Conservation (phyloP, 2,113 vertebrate genomes). For the Casuarius casuarius region DNA sequence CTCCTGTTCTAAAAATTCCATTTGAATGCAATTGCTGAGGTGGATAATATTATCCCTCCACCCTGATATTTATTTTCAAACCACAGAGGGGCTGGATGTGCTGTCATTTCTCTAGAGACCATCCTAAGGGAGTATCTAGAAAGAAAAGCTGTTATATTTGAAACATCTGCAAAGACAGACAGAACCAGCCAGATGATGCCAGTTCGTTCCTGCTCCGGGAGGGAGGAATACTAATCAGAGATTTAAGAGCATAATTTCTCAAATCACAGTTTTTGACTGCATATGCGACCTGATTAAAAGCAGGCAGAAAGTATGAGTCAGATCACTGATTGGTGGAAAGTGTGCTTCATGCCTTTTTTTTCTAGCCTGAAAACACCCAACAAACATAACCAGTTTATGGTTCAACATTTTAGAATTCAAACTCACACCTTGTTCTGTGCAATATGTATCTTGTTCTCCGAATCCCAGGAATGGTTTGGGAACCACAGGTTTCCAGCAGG, state of each 20-base stretch:
- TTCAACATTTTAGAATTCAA: background rate
- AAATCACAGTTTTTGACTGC: accelerated
- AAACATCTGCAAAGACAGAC: background rate
- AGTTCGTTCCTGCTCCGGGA: background rate
- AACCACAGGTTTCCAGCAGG: no score
- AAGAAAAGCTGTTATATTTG: accelerated
- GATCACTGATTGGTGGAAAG: background rate
- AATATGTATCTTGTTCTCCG: no score
- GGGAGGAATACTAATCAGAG: background rate
- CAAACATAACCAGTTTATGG: background rate
- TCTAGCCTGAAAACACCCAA: background rate
- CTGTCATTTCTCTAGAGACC: background rate
- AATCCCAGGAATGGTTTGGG: no score
- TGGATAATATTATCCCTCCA: background rate
- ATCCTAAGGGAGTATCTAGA: background rate
- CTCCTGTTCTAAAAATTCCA: background rate
- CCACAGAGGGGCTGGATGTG: background rate
- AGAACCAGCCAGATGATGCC: background rate
- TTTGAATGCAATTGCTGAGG: background rate
- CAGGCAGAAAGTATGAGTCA: constrained; percentile 16
- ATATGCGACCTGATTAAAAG: background rate
- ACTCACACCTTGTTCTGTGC: background rate
- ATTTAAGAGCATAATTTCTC: background rate
- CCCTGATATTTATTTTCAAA: background rate
- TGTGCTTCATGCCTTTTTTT: background rate